Evolutionary conservation across 30 jellyfish, hydroid and myxozoan species (phyloP).

Genomic region (Aurelia coerulea): DNA sequence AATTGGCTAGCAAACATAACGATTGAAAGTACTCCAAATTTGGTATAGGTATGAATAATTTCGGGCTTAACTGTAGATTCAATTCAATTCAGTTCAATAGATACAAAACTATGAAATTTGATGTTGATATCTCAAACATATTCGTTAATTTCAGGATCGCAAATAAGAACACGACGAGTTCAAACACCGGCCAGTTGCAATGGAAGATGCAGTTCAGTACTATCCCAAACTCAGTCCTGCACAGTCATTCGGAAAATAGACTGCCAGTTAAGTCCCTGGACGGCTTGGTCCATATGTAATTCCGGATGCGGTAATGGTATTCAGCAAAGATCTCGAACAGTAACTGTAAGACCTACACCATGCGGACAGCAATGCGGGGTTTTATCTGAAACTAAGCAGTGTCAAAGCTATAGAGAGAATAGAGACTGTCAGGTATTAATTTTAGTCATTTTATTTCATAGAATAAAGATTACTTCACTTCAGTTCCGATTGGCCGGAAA

Average conservation of each 20-base stretch:
- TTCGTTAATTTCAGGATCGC: conserved; percentile 53
- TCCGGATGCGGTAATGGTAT: conserved; percentile 86
- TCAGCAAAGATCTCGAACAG: conserved; percentile 69
- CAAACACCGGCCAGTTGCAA: conserved; percentile 69
- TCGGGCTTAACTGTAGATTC: too few relatives aligned
- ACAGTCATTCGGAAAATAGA: conserved; percentile 67
- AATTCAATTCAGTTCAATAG: neutral
- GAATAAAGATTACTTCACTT: too few relatives aligned
- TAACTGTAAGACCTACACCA: conserved; percentile 62
- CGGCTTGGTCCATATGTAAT: conserved; percentile 85
- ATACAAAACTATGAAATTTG: neutral
- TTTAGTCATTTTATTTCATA: neutral
- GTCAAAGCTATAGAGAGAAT: conserved; percentile 82
- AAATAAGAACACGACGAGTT: conserved; percentile 70
- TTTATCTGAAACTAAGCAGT: conserved; percentile 43
- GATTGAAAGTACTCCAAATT: too few relatives aligned
- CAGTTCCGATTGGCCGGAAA: neutral
- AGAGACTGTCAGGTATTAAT: conserved; percentile 76
- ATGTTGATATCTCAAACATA: neutral
- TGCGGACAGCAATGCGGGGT: conserved; percentile 78
- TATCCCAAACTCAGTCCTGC: conserved; percentile 66
- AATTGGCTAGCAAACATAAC: too few relatives aligned
- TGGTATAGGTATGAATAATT: too few relatives aligned
- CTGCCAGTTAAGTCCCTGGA: conserved; percentile 83
- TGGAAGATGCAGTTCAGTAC: conserved; percentile 70